These are phyloP conservation scores for Conomelus anceps DNA, from an alignment of 2,888 invertebrate species.

Conservation along the genomic window DNA sequence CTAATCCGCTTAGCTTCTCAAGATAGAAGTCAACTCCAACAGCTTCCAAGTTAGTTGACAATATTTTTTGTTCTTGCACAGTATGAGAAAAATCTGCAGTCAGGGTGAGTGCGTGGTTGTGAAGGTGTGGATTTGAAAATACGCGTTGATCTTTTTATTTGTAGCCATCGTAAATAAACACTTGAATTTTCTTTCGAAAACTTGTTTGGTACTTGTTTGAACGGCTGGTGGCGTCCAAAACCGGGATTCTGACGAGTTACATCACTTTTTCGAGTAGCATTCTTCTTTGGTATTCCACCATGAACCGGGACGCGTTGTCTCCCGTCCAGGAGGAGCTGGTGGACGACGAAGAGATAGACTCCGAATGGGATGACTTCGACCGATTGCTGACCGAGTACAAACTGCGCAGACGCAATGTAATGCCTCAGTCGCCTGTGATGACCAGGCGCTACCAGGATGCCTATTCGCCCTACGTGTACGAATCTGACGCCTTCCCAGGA, in stretches of 20 bases:
- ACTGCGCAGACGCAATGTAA: conserved; percentile 32
- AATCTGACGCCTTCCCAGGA: conserved; percentile 35
- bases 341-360: conserved; percentile 48
- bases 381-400: conserved; percentile 47
- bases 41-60: too few relatives aligned
- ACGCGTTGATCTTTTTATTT: too few relatives aligned
- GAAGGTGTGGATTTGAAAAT: not conserved
- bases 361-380: conserved; percentile 55
- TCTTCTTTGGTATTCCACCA: not conserved
- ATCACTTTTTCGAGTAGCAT: not conserved
- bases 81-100: not conserved
- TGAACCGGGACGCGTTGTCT: conserved; percentile 5
- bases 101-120: not conserved
- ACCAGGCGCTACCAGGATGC: not conserved
- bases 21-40: not conserved
- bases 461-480: conserved; percentile 7
- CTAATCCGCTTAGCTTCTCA: too few relatives aligned
- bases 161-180: too few relatives aligned
- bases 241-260: not conserved
- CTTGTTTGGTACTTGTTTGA: not conserved
- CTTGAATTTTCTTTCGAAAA: not conserved
- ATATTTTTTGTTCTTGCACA: too few relatives aligned
- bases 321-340: conserved; percentile 26
- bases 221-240: not conserved
- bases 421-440: conserved; percentile 30